Evolutionary conservation across 2,113 vertebrate genomes (phyloP), one percentile per base, ranked within the genome.

Genomic region (Spheniscus mendiculus): DNA sequence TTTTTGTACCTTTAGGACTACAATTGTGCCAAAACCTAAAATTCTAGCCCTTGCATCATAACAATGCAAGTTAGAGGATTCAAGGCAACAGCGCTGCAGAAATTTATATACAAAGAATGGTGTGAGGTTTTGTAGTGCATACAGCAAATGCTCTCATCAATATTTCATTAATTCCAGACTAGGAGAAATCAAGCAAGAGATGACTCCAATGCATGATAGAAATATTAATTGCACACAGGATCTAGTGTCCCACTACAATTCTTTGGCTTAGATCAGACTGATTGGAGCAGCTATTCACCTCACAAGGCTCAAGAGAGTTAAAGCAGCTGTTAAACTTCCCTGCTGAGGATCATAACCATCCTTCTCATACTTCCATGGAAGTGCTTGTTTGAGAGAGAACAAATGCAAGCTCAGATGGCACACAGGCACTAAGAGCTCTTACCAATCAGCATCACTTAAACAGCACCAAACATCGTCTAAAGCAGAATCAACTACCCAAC

Each of bases 161-260:
- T 89, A 56, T 76, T 85, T 74, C 56, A 56, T 87, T 76, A 65
- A 38, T 30, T 94, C 23, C 69, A 89, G 59, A 71, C 59, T n/a
- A 65, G 52, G 36, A 95, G 66, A 91, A 78, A 89, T 56, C 70
- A 91, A 93, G 69, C 26, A 87, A 42, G 63, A 87, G 44, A 83
- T 85, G 1, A 79, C 73, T 89, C 36, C 53, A 47, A 71, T 30
- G 71, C 42, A 32, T 12, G 14, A 78, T 13, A 72, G 42, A 93
- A 93, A 76, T 62, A 66, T 32, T 58, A 83, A 94, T 23, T 91
- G n/a, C 27, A 86, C 34, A n/a, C n/a, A 81, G 42, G 61, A 70
- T 53, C 49, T 76, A n/a, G 11, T 38, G 29, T 62, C 58, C 30
- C 15, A 59, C 38, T 62, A 49, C 36, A 80, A 21, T 12, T 62